These are phyloP conservation scores for Achlya flavicornis DNA, from an alignment of 2,888 invertebrate genomes.

Conservation along the genomic window DNA sequence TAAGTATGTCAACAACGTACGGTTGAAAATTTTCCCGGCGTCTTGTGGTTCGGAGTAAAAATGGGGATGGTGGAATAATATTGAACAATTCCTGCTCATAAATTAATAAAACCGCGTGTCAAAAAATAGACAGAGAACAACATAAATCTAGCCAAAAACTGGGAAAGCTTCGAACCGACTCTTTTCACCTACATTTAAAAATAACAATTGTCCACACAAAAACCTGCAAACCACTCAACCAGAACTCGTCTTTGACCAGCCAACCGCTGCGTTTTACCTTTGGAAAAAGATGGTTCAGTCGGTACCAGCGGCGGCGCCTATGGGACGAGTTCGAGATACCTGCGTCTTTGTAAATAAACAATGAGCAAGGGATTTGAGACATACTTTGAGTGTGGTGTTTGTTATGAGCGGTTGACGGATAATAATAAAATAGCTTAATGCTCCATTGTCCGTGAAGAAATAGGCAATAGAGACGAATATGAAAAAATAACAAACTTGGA, in stretches of 20 bases:
- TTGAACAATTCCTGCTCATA: too few relatives aligned
- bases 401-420: neutral
- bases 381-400: conserved; percentile 21
- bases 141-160: too few relatives aligned
- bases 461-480: too few relatives aligned
- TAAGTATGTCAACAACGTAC: too few relatives aligned
- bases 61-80: too few relatives aligned
- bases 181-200: neutral
- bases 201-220: neutral
- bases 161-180: neutral
- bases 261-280: neutral
- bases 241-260: neutral
- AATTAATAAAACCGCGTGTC: too few relatives aligned
- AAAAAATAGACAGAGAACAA: too few relatives aligned
- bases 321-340: conserved; percentile 26
- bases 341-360: conserved; percentile 66
- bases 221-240: neutral
- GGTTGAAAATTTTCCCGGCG: too few relatives aligned
- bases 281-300: neutral
- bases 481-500: too few relatives aligned
- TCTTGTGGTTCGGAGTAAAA: too few relatives aligned
- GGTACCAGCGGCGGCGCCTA: neutral
- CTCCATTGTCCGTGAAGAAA: too few relatives aligned
- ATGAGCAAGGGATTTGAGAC: conserved; percentile 45
- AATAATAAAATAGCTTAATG: too few relatives aligned